Percentiles rank a stretch among this genome's conserved stretches.
phyloP scores from a whole-genome alignment of 2,797 vertebrate species.

The Liparis tanakae region DNA sequence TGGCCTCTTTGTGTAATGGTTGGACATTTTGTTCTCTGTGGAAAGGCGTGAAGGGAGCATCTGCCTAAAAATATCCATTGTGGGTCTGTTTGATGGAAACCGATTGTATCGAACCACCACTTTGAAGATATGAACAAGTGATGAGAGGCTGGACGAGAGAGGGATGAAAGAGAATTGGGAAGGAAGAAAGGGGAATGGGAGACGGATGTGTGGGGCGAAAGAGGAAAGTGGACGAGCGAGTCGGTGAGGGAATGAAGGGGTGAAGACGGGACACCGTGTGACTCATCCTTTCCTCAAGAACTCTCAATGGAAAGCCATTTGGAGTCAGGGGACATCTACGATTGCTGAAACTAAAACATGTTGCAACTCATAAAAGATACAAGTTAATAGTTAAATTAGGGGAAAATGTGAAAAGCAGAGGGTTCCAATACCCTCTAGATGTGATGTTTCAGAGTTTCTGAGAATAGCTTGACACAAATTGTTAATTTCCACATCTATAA shows the following conservation, averaged over 20 bases:
- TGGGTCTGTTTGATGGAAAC: slow-evolving; percentile 72
- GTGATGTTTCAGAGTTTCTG: slow-evolving; percentile 5
- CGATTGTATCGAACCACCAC: slow-evolving; percentile 64
- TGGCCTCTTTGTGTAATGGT: slow-evolving; percentile 57
- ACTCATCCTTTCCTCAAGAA: slow-evolving; percentile 36
- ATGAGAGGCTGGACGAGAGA: slow-evolving; percentile 69
- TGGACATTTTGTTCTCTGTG: slow-evolving; percentile 62
- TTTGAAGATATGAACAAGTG: slow-evolving; percentile 75
- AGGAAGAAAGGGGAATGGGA: slow-evolving; percentile 60
- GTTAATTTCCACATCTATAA: slow-evolving; percentile 13
- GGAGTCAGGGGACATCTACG: slow-evolving; percentile 12
- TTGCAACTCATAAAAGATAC: slow-evolving; percentile 13
- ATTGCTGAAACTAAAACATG: slow-evolving; percentile 32
- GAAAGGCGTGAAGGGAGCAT: slow-evolving; percentile 46
- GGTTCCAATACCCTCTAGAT: slow-evolving; percentile 6
- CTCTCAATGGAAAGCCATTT: slow-evolving; percentile 13
- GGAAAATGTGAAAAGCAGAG: neutral
- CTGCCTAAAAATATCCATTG: slow-evolving; percentile 70
- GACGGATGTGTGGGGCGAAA: slow-evolving; percentile 62
- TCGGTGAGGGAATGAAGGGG: slow-evolving; percentile 26
- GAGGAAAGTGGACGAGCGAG: slow-evolving; percentile 26
- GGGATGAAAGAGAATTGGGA: slow-evolving; percentile 67
- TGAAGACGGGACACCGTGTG: slow-evolving; percentile 41
- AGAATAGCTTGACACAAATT: slow-evolving; percentile 13
- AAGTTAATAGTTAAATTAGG: neutral